Conservation (phyloP, 2,888 invertebrate genomes). For the Acrobasis suavella region DNA sequence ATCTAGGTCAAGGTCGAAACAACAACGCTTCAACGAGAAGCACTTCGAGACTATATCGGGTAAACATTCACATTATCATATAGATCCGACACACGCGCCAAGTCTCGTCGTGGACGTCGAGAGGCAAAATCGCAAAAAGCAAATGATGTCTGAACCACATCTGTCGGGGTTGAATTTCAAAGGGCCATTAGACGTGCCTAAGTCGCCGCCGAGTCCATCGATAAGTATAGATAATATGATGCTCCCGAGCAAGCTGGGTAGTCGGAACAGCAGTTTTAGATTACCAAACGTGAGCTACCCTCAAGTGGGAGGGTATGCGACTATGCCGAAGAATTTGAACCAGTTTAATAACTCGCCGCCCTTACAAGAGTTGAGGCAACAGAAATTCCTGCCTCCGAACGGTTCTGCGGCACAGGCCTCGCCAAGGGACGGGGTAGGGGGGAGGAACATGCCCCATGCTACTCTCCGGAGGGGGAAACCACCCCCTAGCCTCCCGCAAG, state of each 20-base stretch:
- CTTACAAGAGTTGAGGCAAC: constrained; percentile 80
- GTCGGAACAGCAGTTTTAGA: constrained; percentile 74
- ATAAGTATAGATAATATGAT: constrained; percentile 81
- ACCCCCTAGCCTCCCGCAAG: constrained; percentile 87
- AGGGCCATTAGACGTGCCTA: constrained; percentile 79
- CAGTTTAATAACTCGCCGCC: constrained; percentile 79
- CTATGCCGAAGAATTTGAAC: constrained; percentile 83
- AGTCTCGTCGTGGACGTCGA: constrained; percentile 93
- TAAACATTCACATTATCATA: constrained; percentile 90
- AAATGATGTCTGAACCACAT: constrained; percentile 76
- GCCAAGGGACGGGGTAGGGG: constrained; percentile 50
- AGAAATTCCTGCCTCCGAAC: constrained; percentile 82
- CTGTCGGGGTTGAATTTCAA: constrained; percentile 82
- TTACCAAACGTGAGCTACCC: constrained; percentile 72
- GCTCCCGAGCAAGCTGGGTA: constrained; percentile 79
- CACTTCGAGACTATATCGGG: constrained; percentile 89
- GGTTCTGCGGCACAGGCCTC: constrained; percentile 78
- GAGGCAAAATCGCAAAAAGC: constrained; percentile 75
- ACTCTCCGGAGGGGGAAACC: constrained; percentile 68
- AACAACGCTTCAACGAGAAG: constrained; percentile 87
- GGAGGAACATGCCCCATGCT: constrained; percentile 65
- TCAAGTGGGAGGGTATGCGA: constrained; percentile 77
- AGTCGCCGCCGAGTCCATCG: constrained; percentile 85
- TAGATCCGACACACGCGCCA: constrained; percentile 89
- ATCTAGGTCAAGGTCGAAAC: constrained; percentile 85